Evolutionary conservation across 2,113 vertebrate genomes (phyloP).

Genomic region (Tichodroma muraria): DNA sequence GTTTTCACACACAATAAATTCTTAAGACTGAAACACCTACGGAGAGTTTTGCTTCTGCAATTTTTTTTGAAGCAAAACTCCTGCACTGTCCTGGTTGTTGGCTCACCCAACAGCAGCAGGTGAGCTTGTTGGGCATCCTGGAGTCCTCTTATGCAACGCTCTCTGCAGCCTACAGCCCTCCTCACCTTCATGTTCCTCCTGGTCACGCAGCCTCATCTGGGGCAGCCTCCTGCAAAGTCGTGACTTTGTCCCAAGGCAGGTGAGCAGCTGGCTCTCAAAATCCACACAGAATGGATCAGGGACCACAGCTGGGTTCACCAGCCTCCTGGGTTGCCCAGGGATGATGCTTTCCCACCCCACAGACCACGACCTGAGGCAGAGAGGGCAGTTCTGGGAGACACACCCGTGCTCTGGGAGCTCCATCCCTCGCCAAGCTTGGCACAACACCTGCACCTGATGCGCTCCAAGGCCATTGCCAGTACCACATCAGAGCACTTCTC

Average conservation of each 20-base stretch:
- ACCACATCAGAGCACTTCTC: fast-evolving
- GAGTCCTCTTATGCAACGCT: fast-evolving
- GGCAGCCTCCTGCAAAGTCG: no score
- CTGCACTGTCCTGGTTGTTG: no score
- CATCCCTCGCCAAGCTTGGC: no score
- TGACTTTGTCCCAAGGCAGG: no score
- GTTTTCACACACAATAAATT: not conserved
- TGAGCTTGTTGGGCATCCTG: fast-evolving
- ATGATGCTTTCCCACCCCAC: not conserved
- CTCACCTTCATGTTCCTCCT: fast-evolving
- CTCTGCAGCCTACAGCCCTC: not conserved
- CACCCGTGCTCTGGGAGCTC: fast-evolving
- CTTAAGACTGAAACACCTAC: not conserved
- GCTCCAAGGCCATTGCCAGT: not conserved
- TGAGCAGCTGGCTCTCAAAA: not conserved
- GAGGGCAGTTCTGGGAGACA: not conserved
- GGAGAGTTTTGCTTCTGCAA: not conserved
- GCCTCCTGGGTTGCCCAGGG: fast-evolving
- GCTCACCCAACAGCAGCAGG: not conserved
- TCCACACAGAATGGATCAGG: fast-evolving
- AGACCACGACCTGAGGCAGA: fast-evolving
- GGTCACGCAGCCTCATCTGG: fast-evolving
- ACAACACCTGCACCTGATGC: not conserved
- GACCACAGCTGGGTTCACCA: not conserved
- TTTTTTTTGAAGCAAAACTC: no score